phyloP scores from a whole-genome alignment of 2,113 vertebrate genomes.

The Plecotus auritus region DNA sequence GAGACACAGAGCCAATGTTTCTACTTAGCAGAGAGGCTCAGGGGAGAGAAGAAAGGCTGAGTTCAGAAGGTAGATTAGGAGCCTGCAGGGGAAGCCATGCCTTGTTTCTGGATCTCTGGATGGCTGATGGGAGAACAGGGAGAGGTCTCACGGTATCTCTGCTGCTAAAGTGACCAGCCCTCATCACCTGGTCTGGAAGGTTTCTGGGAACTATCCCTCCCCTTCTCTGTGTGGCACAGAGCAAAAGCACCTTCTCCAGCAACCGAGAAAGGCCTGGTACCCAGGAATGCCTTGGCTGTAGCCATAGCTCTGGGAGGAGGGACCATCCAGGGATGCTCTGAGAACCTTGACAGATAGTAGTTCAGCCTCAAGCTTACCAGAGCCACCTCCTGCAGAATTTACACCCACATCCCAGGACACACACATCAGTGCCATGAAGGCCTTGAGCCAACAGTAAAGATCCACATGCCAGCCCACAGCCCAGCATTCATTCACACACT shows the following conservation, averaged over 20 bases:
- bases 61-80: conserved; percentile 33
- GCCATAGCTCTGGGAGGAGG: not conserved
- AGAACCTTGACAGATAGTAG: not conserved
- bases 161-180: not conserved
- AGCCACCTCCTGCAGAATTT: not conserved
- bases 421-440: fast-evolving
- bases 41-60: conserved; percentile 22
- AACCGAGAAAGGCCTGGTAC: not conserved
- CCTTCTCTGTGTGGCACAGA: not conserved
- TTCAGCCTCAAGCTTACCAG: not conserved
- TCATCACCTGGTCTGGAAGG: not conserved
- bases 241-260: not conserved
- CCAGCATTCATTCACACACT: not conserved
- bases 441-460: not conserved
- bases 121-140: not conserved
- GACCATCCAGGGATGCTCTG: not conserved
- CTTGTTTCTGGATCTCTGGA: not conserved
- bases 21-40: conserved; percentile 27
- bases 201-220: not conserved
- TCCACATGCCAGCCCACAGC: not conserved
- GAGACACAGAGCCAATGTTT: conserved; percentile 43
- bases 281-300: not conserved
- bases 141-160: not conserved
- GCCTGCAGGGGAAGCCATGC: not conserved
- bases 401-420: not conserved